phyloP scores from a whole-genome alignment of 2,888 invertebrate genomes.

The Cheilosia pagana region DNA sequence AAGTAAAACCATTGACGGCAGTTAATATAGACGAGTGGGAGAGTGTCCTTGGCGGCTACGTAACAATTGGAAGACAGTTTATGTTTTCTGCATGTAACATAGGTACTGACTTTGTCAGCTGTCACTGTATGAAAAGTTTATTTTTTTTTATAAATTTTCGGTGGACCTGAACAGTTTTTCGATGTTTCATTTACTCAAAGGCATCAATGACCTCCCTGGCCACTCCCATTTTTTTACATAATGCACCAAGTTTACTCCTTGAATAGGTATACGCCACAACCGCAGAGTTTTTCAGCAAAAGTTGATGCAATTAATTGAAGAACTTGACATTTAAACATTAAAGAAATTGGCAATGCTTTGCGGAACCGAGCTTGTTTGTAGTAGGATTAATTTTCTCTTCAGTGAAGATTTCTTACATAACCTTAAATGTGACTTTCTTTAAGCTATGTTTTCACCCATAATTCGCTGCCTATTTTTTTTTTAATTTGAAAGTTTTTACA shows the following conservation, averaged over 20 bases:
- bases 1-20: not conserved
- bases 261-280: not conserved
- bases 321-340: not conserved
- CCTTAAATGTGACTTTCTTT: not conserved
- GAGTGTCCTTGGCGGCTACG: not conserved
- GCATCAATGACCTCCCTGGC: not conserved
- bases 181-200: not conserved
- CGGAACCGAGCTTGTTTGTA: not conserved
- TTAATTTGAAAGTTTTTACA: not conserved
- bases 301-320: not conserved
- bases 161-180: not conserved
- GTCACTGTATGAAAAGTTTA: not conserved
- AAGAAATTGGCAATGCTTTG: too few species aligned
- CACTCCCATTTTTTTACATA: constrained; percentile 27
- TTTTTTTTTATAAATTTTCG: not conserved
- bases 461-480: not conserved
- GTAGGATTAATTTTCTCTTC: too few species aligned
- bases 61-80: not conserved
- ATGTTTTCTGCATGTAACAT: constrained; percentile 2
- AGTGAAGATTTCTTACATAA: not conserved
- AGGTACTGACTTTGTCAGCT: not conserved
- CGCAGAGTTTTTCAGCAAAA: too few species aligned
- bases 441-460: not conserved
- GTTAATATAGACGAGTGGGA: not conserved
- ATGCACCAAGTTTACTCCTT: not conserved